phyloP scores from a whole-genome alignment of 30 jellyfish, hydroid and myxozoan species.

The Haliclystus octoradiatus region DNA sequence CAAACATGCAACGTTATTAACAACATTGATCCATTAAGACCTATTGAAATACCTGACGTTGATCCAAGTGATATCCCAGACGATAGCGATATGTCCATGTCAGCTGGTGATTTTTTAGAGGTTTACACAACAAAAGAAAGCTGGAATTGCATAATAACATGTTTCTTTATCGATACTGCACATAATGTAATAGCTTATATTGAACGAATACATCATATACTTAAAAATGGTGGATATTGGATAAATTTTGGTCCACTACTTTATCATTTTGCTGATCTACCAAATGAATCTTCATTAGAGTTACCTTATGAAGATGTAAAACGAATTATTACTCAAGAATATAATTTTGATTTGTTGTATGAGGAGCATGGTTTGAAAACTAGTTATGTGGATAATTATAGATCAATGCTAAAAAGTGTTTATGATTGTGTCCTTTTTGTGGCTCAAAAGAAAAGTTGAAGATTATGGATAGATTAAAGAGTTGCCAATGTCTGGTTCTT shows the following conservation, averaged over 20 bases:
- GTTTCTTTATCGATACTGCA: conserved; percentile 96
- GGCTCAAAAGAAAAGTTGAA: conserved; percentile 33
- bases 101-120: conserved; percentile 97
- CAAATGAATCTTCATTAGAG: conserved; percentile 72
- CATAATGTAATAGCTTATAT: conserved; percentile 81
- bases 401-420: conserved; percentile 55
- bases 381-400: conserved; percentile 51
- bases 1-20: conserved; percentile 61
- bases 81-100: conserved; percentile 67
- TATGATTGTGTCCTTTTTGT: conserved; percentile 86
- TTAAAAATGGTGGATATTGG: conserved; percentile 96
- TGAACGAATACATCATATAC: conserved; percentile 56
- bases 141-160: conserved; percentile 76
- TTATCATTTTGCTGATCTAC: conserved; percentile 87
- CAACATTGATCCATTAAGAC: conserved; percentile 43
- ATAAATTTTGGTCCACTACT: conserved; percentile 91
- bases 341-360: conserved; percentile 45
- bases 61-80: conserved; percentile 47
- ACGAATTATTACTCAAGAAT: conserved; percentile 40
- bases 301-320: conserved; percentile 70
- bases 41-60: conserved; percentile 81
- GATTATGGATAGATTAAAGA: background rate
- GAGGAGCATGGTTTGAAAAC: conserved; percentile 45
- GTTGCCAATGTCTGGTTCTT: too few relatives aligned
- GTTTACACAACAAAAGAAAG: conserved; percentile 37